Percentiles rank a stretch among this genome's conserved stretches.
phyloP scores from a whole-genome alignment of 30 jellyfish, hydroid and myxozoan species.

The Rhopilema esculentum region DNA sequence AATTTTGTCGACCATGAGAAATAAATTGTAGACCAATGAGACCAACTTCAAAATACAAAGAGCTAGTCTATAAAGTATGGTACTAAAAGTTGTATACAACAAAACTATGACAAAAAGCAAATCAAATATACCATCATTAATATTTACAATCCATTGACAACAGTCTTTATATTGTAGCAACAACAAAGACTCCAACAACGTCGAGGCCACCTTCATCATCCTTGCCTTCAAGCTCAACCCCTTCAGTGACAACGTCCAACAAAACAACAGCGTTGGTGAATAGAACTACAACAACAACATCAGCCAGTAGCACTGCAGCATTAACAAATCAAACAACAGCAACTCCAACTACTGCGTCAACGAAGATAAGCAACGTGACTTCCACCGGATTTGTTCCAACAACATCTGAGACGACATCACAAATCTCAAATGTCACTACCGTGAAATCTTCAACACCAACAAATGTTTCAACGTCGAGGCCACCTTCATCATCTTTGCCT shows the following conservation, averaged over 20 bases:
- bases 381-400: not conserved
- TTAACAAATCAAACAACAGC: not conserved
- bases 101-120: too few relatives aligned
- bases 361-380: not conserved
- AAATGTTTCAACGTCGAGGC: not conserved
- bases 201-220: too few relatives aligned
- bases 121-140: too few relatives aligned
- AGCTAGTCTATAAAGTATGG: too few relatives aligned
- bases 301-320: not conserved
- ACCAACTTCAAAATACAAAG: too few relatives aligned
- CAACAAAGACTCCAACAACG: too few relatives aligned
- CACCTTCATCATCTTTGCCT: not conserved
- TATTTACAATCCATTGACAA: too few relatives aligned
- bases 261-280: not conserved
- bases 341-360: not conserved
- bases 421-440: not conserved
- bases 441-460: not conserved
- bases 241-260: not conserved
- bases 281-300: not conserved
- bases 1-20: too few relatives aligned
- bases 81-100: too few relatives aligned
- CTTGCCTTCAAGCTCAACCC: not conserved
- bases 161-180: too few relatives aligned
- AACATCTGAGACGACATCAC: not conserved
- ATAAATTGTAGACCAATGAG: too few relatives aligned